Evolutionary conservation across 2,888 invertebrate genomes (phyloP), one percentile per base, ranked within the genome.

Genomic region (Ormyrus pomaceus): DNA sequence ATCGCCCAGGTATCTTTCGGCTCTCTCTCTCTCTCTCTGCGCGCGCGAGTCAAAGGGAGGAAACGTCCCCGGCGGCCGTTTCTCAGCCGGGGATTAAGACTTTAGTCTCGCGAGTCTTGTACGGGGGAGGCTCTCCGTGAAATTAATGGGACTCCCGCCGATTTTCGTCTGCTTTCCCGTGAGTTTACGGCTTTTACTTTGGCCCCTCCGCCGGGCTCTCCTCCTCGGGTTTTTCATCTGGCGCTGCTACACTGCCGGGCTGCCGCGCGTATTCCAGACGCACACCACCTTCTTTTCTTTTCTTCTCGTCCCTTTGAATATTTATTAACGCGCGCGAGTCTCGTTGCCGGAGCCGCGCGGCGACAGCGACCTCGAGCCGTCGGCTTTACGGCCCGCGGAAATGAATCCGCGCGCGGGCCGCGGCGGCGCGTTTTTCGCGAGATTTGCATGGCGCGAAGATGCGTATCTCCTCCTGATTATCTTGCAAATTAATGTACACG

Each of bases 61-160:
- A 81, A 76, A 79, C 82, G 74, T 83, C 79, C 71, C 75, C 66
- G 83, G 78, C 82, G 82, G 83, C 81, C 82, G 83, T 83, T 83
- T 83, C 81, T 83, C 83, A 83, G 82, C 51, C 77, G 73, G 34
- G 82, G 82, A 84, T 84, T 84, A 84, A 83, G 84, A 84, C 84
- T 80, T 83, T 82, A 83, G 79, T 82, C 82, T 73, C 80, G 72
- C 65, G 78, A 78, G 79, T 48, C 59, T 66, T 82, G 75, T 81
- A 82, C 55, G 83, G 61, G 58, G 79, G 79, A 77, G 34, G 62
- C 58, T 66, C 66, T 58, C 77, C 80, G 62, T 75, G 82, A 83
- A 82, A 84, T 83, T 82, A 84, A 84, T 84, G 83, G 83, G 82
- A 68, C 82, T 82, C 83, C 82, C 72, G 83, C 79, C 82, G 82